Evolutionary conservation across 2,888 invertebrate genomes (phyloP).

Genomic region (Caenorhabditis sulstoni): DNA sequence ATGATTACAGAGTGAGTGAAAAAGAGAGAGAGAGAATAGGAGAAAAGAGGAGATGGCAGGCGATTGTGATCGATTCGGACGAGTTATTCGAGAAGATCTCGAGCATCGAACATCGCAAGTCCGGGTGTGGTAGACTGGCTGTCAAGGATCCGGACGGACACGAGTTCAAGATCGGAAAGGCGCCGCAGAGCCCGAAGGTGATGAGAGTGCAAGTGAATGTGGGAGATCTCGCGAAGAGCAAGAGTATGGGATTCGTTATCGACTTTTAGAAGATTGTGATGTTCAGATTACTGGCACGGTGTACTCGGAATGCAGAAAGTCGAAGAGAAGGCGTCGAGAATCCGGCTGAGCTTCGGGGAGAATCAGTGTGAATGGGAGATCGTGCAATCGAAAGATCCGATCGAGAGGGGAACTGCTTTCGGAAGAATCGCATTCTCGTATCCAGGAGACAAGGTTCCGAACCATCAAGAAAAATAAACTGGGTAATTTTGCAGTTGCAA

Average conservation of each 20-base stretch:
- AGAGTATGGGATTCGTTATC: constrained; percentile 81
- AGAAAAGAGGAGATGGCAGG: constrained; percentile 81
- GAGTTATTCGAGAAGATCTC: constrained; percentile 83
- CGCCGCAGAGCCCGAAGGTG: constrained; percentile 87
- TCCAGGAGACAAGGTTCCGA: constrained; percentile 83
- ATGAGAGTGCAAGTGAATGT: constrained; percentile 88
- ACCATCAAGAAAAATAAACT: constrained; percentile 2
- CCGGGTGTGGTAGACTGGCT: constrained; percentile 81
- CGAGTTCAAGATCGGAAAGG: constrained; percentile 88
- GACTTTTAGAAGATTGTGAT: not conserved
- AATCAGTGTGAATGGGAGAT: constrained; percentile 86
- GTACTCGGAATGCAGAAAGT: constrained; percentile 87
- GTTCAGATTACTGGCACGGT: constrained; percentile 88
- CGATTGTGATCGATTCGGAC: constrained; percentile 89
- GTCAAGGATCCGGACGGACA: constrained; percentile 93
- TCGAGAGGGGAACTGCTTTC: constrained; percentile 92
- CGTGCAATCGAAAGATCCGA: constrained; percentile 81
- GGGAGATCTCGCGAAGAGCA: constrained; percentile 87
- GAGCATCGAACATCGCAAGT: constrained; percentile 35
- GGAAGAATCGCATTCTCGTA: constrained; percentile 96
- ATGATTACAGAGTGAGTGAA: constrained; percentile 86
- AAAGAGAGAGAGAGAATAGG: not conserved
- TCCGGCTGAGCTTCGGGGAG: constrained; percentile 62
- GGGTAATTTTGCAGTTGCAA: constrained; percentile 84
- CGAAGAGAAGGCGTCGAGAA: constrained; percentile 82